phyloP scores from a whole-genome alignment of 2,113 vertebrate genomes.

The Elephas maximus region DNA sequence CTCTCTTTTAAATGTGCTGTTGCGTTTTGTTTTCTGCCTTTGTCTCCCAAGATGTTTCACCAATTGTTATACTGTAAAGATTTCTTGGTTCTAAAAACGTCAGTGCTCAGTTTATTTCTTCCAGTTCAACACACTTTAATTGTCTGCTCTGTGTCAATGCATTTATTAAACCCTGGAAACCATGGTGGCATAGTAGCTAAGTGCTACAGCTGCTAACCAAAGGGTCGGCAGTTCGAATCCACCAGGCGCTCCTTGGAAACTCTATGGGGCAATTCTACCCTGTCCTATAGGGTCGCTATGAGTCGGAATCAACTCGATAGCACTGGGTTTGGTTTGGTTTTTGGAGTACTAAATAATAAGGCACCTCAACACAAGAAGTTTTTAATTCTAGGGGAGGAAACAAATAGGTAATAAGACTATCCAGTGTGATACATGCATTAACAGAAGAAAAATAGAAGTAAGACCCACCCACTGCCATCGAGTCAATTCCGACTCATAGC shows the following conservation, averaged over 20 bases:
- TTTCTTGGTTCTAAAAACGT: background rate
- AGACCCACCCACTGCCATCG: too few relatives aligned
- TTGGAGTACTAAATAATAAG: background rate
- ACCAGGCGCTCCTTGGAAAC: too few relatives aligned
- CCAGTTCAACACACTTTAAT: background rate
- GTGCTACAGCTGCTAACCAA: too few relatives aligned
- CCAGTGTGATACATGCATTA: background rate
- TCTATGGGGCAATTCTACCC: too few relatives aligned
- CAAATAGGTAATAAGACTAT: background rate
- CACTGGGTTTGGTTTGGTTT: too few relatives aligned
- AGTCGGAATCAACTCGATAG: too few relatives aligned
- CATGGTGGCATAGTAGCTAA: too few relatives aligned
- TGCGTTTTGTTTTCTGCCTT: background rate
- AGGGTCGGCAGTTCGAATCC: too few relatives aligned
- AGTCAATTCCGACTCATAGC: too few relatives aligned
- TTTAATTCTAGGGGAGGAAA: slow-evolving; percentile 12
- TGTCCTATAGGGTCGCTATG: too few relatives aligned
- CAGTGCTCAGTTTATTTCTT: background rate
- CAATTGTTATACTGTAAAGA: background rate
- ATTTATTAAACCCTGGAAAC: background rate
- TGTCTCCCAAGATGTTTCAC: background rate
- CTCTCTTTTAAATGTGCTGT: background rate
- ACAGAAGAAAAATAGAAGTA: background rate
- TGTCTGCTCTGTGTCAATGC: background rate
- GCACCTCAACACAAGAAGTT: background rate